A percentile compares a stretch with the other conserved stretches of the same genome.
Evolutionary conservation across 2,888 invertebrate genomes (phyloP).

Genomic region (Drosophila prostipennis): DNA sequence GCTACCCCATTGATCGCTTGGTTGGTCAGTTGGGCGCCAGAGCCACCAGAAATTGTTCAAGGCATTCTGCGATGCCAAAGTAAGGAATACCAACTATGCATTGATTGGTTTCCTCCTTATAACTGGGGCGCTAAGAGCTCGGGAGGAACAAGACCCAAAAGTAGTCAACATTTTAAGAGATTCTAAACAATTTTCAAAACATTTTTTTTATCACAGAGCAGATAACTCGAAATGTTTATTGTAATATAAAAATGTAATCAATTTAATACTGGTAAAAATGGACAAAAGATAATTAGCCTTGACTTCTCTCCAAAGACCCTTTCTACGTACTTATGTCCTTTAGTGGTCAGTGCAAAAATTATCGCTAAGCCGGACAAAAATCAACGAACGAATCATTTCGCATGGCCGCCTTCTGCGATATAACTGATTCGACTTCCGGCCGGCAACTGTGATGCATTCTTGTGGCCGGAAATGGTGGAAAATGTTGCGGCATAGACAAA

Average conservation of each 20-base stretch:
- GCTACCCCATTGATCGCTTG: slow-evolving; percentile 17
- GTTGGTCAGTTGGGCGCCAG: slow-evolving; percentile 23
- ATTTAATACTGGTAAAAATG: neutral
- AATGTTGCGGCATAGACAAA: slow-evolving; percentile 19
- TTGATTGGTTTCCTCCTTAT: slow-evolving; percentile 8
- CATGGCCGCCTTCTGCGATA: slow-evolving; percentile 18
- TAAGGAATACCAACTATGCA: slow-evolving; percentile 13
- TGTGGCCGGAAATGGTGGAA: slow-evolving; percentile 31
- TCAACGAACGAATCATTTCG: slow-evolving; percentile 4
- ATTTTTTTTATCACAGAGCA: no score
- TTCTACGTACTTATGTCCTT: neutral
- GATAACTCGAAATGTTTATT: no score
- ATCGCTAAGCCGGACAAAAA: slow-evolving; percentile 11
- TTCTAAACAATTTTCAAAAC: no score
- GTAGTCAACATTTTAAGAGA: no score
- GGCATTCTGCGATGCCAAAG: slow-evolving; percentile 22
- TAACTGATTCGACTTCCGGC: slow-evolving; percentile 15
- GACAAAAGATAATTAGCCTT: neutral
- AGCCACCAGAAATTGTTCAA: slow-evolving; percentile 5
- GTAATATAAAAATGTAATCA: no score
- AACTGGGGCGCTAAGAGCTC: neutral
- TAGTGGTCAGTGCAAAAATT: slow-evolving; percentile 11
- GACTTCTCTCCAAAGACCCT: neutral
- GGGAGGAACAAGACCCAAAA: neutral
- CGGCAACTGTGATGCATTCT: slow-evolving; percentile 20